Base-by-base conservation (phyloP, 2,888 invertebrate genomes). In the Meiosimyza platycephala region DNA sequence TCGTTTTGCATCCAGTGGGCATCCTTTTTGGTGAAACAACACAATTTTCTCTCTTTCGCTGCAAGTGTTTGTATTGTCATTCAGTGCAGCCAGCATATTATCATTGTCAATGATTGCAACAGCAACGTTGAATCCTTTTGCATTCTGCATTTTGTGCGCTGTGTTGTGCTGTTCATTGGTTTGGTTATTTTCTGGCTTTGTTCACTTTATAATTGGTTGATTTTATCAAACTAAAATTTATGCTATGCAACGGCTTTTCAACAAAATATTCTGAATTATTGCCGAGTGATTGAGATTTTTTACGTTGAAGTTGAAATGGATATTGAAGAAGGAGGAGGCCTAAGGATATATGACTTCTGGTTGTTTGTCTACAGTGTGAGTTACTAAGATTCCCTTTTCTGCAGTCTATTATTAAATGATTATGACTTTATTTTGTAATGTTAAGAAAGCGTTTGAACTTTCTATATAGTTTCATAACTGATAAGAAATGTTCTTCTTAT, bases 171-270 rank as follows among this genome's bases (percentile, higher is more conserved):
- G 28, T 28, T 50, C 22, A 15, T 16, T 47, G 47, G 6, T n/a
- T 16, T 55, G 13, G 13, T 18, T 54, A 13, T 54, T 12, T 7
- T n/a, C 72, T 76, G 65, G 70, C 67, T 73, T 73, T 76, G 78
- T 78, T 78, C 77, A 76, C 74, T 78, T 78, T 78, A 77, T 80
- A 81, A 81, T 81, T 81, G 79, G 78, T 77, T 78, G 80, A 80
- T 81, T 78, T 78, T 80, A 80, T 80, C 80, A 75, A 74, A 77
- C 74, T 78, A 76, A 77, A 73, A 75, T 80, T 80, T 80, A 80
- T 79, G 79, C 76, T 77, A 60, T 40, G 18, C 69, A 59, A 33
- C 18, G 12, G 69, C 59, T 57, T 66, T 40, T 55, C 33, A 54
- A 11, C 54, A 40, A 47, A 28, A 54, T 47, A 33, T 54, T 47